Evolutionary conservation across 2,113 vertebrate species (phyloP), one percentile per base, ranked within the genome.

Genomic region (Potamarius usumacintae): DNA sequence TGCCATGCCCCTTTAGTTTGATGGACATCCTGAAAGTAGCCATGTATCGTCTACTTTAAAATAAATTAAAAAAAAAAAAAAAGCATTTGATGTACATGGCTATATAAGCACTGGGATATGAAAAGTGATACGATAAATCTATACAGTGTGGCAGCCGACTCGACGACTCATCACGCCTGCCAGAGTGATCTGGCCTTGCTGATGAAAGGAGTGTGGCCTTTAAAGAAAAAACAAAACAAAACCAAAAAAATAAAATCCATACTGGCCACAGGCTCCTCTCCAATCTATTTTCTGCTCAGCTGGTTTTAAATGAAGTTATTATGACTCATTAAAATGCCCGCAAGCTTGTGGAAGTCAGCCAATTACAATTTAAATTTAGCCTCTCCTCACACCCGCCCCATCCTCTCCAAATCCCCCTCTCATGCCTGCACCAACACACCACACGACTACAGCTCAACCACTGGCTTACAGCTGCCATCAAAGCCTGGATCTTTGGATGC

Each of bases 261-360:
- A 98, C 97, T 97, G 97, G 97, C 97, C 97, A 94, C 96, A 97
- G 97, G 97, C 98, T 97, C 95, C 96, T 97, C 97, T 97, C 97
- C 97, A 97, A 99, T 98, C 98, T 99, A 99, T 99, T 99, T 99
- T 99, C 97, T 99, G 98, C 98, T 99, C 98, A 99, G 98, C 97
- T 99, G 97, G 98, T 98, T 99, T 99, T 99, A 99, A 99, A 98
- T 99, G 97, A 99, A 99, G 97, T 99, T 99, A 99, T 99, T 99
- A 99, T 98, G 98, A 99, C 97, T 99, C 98, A 99, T 99, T 99
- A 99, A 99, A 99, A 99, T 97, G 97, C 97, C 97, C 97, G 97
- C 97, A 97, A 99, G 98, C 97, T 97, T 96, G 97, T 98, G 98
- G 98, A 99, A 98, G 97, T 97, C 96, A 97, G 98, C 98, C 98